These are phyloP conservation scores for Intellagama lesueurii DNA, from an alignment of 2,797 vertebrate genomes.

Conservation along the genomic window DNA sequence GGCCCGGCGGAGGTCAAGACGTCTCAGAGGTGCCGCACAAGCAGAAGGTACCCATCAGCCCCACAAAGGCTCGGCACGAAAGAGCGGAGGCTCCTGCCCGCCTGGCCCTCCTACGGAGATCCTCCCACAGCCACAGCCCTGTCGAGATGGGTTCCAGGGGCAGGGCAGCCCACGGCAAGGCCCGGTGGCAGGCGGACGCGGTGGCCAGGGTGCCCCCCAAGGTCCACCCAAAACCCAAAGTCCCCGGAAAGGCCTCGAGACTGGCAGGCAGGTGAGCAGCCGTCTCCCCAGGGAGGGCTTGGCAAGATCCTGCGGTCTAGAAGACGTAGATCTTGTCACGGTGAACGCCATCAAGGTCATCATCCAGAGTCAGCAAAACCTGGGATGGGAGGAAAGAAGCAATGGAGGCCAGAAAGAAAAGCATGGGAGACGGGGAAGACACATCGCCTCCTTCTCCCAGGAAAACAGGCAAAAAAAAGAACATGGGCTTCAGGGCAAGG, in stretches of 20 bases:
- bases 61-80: not conserved
- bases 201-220: too few relatives aligned
- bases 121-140: not conserved
- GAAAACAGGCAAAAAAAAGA: too few relatives aligned
- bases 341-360: slow-evolving; percentile 92
- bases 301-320: slow-evolving; percentile 67
- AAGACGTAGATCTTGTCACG: slow-evolving; percentile 98
- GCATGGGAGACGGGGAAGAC: too few relatives aligned
- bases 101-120: not conserved
- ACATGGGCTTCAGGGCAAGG: too few relatives aligned
- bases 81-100: too few relatives aligned
- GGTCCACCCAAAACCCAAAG: not conserved
- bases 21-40: too few relatives aligned
- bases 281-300: too few relatives aligned
- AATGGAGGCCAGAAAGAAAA: not conserved
- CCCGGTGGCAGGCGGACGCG: too few relatives aligned
- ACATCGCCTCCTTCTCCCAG: too few relatives aligned
- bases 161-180: too few relatives aligned
- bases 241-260: not conserved
- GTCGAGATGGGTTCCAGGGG: too few relatives aligned
- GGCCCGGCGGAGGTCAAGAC: too few relatives aligned
- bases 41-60: not conserved
- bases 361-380: slow-evolving; percentile 95
- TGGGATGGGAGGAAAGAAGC: slow-evolving; percentile 47
- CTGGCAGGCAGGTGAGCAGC: not conserved